These are phyloP conservation scores for Enoplosus armatus DNA, from an alignment of 2,797 vertebrate species.

Conservation along the genomic window DNA sequence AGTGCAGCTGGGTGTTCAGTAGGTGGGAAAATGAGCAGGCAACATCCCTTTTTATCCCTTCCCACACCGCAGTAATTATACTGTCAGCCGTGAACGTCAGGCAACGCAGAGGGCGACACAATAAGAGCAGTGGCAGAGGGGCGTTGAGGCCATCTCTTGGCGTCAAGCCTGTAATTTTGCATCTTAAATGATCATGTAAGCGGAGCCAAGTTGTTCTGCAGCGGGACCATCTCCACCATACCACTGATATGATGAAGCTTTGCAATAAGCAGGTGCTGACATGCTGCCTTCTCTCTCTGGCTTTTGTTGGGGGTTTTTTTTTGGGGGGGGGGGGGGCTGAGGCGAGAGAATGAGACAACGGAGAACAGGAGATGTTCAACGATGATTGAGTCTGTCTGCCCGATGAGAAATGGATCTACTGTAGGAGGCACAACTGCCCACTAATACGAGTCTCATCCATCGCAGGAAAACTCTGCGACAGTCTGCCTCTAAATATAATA, in stretches of 20 bases:
- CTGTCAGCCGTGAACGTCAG: conserved; percentile 86
- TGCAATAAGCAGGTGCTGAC: conserved; percentile 74
- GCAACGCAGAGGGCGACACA: conserved; percentile 80
- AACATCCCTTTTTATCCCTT: conserved; percentile 87
- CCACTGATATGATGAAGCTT: conserved; percentile 73
- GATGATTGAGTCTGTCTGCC: conserved; percentile 55
- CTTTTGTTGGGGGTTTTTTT: too few relatives aligned
- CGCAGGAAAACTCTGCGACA: conserved; percentile 37
- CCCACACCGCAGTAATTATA: conserved; percentile 90
- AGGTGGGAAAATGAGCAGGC: conserved; percentile 86
- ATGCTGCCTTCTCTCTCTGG: conserved; percentile 32
- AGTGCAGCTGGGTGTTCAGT: conserved; percentile 89
- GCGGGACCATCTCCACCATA: conserved; percentile 43
- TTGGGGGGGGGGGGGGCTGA: not conserved
- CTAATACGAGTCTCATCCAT: conserved; percentile 42
- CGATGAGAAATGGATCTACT: conserved; percentile 52
- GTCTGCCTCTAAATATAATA: conserved; percentile 45
- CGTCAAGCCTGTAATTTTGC: conserved; percentile 89
- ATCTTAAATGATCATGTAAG: conserved; percentile 87
- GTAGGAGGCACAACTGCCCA: conserved; percentile 23
- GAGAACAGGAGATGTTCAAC: conserved; percentile 42
- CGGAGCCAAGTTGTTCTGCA: conserved; percentile 78
- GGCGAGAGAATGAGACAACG: conserved; percentile 17
- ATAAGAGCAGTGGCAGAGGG: conserved; percentile 85
- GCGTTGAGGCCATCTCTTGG: conserved; percentile 71